These are phyloP conservation scores for Verasper variegatus DNA, from an alignment of 2,113 vertebrate species.

Conservation along the genomic window DNA sequence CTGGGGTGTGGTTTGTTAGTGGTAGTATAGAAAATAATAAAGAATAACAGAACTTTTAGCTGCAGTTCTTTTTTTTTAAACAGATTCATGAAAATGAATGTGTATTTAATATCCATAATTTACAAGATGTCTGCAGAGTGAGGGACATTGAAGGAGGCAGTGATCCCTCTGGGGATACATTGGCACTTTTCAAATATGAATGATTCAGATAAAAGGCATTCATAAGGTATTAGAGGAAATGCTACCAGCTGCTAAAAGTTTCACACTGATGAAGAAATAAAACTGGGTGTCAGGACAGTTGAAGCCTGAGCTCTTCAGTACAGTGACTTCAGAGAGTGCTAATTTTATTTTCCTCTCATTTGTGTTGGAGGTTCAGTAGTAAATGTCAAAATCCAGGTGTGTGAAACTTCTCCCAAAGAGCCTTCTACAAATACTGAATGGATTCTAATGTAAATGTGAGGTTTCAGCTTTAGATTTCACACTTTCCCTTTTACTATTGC, in stretches of 20 bases:
- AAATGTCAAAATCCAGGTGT: background rate
- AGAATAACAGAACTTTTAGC: too few species aligned
- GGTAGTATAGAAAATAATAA: too few species aligned
- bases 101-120: too few species aligned
- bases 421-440: too few species aligned
- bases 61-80: too few species aligned
- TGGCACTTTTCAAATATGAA: background rate
- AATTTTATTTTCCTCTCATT: background rate
- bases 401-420: background rate
- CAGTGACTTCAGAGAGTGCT: background rate
- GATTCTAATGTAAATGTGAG: background rate
- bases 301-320: background rate
- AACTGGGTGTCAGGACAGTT: background rate
- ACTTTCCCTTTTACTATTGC: too few species aligned
- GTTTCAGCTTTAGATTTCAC: too few species aligned
- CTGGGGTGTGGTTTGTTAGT: too few species aligned
- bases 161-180: too few species aligned
- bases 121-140: too few species aligned
- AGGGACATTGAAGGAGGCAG: too few species aligned
- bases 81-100: too few species aligned
- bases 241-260: background rate
- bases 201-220: background rate
- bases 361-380: background rate
- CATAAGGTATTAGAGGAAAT: background rate
- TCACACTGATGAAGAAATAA: background rate